Evolutionary conservation across 2,888 invertebrate species (phyloP).

Genomic region (Hirtodrosophila trivittata): DNA sequence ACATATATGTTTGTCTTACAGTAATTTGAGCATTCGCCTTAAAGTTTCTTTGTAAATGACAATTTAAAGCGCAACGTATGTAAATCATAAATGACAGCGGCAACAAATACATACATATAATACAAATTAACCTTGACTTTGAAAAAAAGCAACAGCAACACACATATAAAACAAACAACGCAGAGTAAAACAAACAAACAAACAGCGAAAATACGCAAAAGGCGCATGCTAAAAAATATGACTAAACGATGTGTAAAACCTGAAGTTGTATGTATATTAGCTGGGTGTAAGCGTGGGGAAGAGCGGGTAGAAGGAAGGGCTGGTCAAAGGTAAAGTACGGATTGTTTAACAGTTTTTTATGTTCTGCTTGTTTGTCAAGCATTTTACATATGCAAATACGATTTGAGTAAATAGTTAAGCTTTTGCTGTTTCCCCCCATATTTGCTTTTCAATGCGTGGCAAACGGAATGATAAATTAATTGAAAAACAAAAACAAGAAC

Average conservation of each 20-base stretch:
- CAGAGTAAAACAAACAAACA: constrained; percentile 50
- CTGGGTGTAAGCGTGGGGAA: background rate
- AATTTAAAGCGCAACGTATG: constrained; percentile 35
- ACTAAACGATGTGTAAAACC: constrained; percentile 51
- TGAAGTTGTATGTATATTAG: constrained; percentile 27
- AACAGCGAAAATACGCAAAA: constrained; percentile 36
- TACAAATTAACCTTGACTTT: constrained; percentile 73
- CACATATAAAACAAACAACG: constrained; percentile 29
- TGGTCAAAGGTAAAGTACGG: constrained; percentile 10
- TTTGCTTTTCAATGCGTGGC: constrained; percentile 9
- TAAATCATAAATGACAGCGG: constrained; percentile 31
- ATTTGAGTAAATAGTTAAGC: constrained; percentile 19
- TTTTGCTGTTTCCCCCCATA: constrained; percentile 1
- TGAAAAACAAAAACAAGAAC: background rate
- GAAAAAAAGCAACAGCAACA: constrained; percentile 51
- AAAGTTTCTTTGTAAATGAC: constrained; percentile 15
- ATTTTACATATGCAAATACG: constrained; percentile 61
- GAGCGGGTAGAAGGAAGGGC: background rate
- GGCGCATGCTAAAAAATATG: constrained; percentile 23
- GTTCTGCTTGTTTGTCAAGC: constrained; percentile 44
- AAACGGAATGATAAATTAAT: background rate
- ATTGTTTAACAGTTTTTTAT: constrained; percentile 40
- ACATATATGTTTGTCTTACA: constrained; percentile 18
- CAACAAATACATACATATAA: constrained; percentile 30
- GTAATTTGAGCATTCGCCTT: constrained; percentile 17